These are phyloP conservation scores for Sminthopsis crassicaudata DNA, from an alignment of 2,113 vertebrate species.

Conservation along the genomic window DNA sequence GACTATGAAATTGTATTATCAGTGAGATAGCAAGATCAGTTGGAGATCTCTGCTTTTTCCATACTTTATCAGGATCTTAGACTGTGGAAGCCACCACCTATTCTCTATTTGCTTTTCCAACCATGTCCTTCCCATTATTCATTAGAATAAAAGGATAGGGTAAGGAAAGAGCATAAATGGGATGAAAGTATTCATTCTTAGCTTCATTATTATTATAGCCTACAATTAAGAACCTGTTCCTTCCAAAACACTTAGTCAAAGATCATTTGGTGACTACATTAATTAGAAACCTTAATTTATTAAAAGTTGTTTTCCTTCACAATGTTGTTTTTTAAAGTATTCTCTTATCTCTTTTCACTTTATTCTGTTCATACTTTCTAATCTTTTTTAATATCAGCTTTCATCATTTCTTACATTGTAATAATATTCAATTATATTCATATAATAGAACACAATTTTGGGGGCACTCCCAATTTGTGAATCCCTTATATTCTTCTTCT, in stretches of 20 bases:
- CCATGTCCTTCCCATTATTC: neutral
- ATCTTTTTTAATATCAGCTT: neutral
- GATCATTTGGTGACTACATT: too few species aligned
- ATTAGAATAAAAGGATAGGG: neutral
- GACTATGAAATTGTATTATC: neutral
- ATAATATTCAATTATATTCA: neutral
- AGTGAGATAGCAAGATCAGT: neutral
- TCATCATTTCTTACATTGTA: neutral
- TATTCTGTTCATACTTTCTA: neutral
- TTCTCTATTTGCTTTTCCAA: neutral
- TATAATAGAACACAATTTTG: neutral
- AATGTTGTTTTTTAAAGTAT: neutral
- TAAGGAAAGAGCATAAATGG: neutral
- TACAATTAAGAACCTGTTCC: neutral
- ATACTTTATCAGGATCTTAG: neutral
- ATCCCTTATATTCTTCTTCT: neutral
- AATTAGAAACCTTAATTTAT: neutral
- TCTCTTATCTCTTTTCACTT: neutral
- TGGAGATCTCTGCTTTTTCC: neutral
- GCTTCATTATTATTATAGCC: neutral
- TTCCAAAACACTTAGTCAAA: neutral
- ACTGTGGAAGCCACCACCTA: neutral
- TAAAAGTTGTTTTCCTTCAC: neutral
- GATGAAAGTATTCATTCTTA: neutral
- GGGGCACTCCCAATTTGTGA: too few species aligned